Conservation (phyloP, 2,797 vertebrate genomes). For the Tadarida brasiliensis region DNA sequence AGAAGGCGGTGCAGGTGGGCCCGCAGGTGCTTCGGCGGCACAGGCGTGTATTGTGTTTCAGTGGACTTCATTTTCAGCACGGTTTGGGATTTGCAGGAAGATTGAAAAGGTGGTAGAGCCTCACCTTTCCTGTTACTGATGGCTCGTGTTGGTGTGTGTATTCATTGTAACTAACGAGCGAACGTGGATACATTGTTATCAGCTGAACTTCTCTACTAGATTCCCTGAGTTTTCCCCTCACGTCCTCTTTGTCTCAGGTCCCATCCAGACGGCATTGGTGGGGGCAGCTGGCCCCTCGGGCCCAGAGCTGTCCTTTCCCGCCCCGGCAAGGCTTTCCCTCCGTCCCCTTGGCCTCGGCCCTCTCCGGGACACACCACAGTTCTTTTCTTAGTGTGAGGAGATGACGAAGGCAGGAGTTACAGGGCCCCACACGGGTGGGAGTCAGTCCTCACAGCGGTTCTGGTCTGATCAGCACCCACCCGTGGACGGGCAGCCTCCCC, state of each 20-base stretch:
- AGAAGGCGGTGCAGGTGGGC: not conserved
- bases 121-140: accelerated
- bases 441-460: no score
- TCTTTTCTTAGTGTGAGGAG: not conserved
- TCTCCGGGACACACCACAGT: not conserved
- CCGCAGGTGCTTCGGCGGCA: accelerated
- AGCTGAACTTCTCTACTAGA: accelerated
- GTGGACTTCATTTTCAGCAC: not conserved
- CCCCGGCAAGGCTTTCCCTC: not conserved
- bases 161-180: accelerated
- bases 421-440: no score
- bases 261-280: not conserved
- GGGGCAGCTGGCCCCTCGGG: not conserved
- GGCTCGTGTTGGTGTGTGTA: accelerated
- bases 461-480: no score
- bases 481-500: not conserved
- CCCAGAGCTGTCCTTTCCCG: not conserved
- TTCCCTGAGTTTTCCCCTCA: accelerated
- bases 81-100: not conserved
- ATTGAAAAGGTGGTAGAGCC: accelerated
- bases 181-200: accelerated
- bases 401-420: not conserved
- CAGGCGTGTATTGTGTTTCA: no score
- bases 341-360: not conserved
- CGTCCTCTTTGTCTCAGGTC: accelerated